These are phyloP conservation scores for Hyposoter dolosus DNA, from an alignment of 2,888 invertebrate genomes.

Conservation along the genomic window DNA sequence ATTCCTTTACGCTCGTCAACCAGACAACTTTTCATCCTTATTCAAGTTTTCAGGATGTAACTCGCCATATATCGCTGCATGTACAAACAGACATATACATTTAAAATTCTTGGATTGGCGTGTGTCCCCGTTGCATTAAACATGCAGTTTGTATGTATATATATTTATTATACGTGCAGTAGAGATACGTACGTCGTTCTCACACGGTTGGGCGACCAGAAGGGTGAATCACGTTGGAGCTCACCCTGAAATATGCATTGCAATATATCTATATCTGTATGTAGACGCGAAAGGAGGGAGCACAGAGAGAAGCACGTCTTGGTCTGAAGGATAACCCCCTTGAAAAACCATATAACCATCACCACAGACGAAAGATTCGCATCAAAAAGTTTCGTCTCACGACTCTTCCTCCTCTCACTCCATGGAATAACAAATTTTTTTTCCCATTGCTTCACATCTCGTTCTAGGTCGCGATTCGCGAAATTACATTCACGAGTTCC, in stretches of 20 bases:
- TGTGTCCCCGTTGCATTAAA: constrained; percentile 76
- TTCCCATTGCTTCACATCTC: constrained; percentile 8
- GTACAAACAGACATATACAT: constrained; percentile 24
- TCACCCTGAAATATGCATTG: constrained; percentile 43
- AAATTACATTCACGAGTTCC: constrained; percentile 43
- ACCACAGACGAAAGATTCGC: constrained; percentile 42
- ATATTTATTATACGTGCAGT: constrained; percentile 4
- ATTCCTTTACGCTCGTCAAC: constrained; percentile 37
- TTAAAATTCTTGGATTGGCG: constrained; percentile 38
- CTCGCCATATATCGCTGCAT: constrained; percentile 31
- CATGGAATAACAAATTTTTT: constrained; percentile 53
- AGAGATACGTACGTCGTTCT: constrained; percentile 33
- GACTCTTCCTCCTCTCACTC: constrained; percentile 25
- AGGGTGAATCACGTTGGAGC: constrained; percentile 57
- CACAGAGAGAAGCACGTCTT: constrained; percentile 44
- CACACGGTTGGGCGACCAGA: constrained; percentile 43
- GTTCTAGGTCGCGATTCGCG: constrained; percentile 26
- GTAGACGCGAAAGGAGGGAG: not conserved
- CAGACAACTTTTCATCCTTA: constrained; percentile 28
- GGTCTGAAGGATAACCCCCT: constrained; percentile 58
- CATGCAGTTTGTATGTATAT: constrained; percentile 69
- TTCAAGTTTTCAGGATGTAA: constrained; percentile 56
- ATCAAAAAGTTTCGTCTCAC: constrained; percentile 55
- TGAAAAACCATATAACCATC: constrained; percentile 53
- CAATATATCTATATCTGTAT: not conserved